These are phyloP conservation scores for Lontra canadensis DNA, from an alignment of 2,113 vertebrate species.

Conservation along the genomic window DNA sequence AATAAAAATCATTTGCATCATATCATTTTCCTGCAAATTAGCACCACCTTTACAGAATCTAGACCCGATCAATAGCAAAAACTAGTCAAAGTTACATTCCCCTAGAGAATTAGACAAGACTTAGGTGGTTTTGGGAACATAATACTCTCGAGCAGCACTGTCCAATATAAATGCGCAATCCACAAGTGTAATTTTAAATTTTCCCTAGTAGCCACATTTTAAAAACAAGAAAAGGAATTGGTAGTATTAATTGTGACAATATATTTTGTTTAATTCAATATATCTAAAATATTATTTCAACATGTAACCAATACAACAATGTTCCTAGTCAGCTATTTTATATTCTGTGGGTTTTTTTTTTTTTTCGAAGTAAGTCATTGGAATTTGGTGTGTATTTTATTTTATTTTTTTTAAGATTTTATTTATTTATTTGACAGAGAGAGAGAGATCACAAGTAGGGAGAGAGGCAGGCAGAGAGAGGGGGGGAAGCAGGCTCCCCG, in stretches of 20 bases:
- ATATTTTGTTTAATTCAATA: slow-evolving; percentile 15
- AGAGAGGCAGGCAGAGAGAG: too few species aligned
- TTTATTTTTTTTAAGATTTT: too few species aligned
- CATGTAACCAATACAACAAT: background rate
- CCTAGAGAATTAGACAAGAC: background rate
- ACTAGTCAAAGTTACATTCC: background rate
- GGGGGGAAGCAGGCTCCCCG: too few species aligned
- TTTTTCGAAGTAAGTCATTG: background rate
- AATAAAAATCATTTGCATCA: background rate
- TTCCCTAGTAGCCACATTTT: slow-evolving; percentile 2
- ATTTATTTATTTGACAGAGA: too few species aligned
- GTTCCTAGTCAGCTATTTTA: background rate
- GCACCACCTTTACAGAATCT: background rate
- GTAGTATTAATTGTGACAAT: background rate
- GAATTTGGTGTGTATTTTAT: background rate
- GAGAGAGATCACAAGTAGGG: too few species aligned
- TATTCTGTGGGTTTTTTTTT: background rate
- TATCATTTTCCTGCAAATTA: background rate
- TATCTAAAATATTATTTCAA: slow-evolving; percentile 31
- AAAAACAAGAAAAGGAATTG: background rate
- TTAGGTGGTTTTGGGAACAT: background rate
- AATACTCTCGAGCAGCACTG: background rate
- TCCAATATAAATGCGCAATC: background rate
- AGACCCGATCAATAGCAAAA: background rate
- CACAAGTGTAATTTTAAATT: background rate